Evolutionary conservation across 2,888 invertebrate species (phyloP), one percentile per base, ranked within the genome.

Genomic region (Tachina grossa): DNA sequence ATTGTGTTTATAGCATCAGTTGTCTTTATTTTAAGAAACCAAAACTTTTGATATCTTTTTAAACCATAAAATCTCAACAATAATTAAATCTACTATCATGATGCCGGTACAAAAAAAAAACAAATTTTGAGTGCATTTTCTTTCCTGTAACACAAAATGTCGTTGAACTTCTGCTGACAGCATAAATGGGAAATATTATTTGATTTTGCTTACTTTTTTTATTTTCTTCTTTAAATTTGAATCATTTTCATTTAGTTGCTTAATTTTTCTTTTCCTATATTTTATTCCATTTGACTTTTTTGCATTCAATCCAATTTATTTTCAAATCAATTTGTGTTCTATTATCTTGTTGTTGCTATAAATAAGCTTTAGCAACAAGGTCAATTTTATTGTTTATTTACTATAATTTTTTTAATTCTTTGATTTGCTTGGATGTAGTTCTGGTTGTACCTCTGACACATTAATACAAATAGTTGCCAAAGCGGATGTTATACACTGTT

Each of bases 361-460:
- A 22, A 61, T 51, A 59, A 51, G 59, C 76, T 51, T 19, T 68
- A 5, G 55, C 14, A 45, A 22, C 83, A 85, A 82, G 85, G 85
- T 85, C 61, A 82, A 85, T 76, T 72, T 74, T 77, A 53, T 80
- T 87, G 63, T 82, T 79, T 75, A 79, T 75, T 85, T 72, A 65
- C 78, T 82, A 71, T 49, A 79, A 81, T 43, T 63, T 80, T n/a
- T 51, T 66, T 13, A 49, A 61, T 51, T 78, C 55, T 66, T 31
- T 72, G 43, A 45, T 19, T 72, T 49, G n/a, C n/a, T 51, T 66
- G 59, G 22, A 51, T 82, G 9, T 63, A 53, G 39, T 59, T 47
- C 31, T 31, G 31, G 22, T 57, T 49, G 14, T 31, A 6, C 13
- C 41, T 71, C 19, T 41, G 59, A 6, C n/a, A 57, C 49, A 55